phyloP scores from a whole-genome alignment of 2,797 vertebrate genomes.

The Rhabdophis nuchalis region DNA sequence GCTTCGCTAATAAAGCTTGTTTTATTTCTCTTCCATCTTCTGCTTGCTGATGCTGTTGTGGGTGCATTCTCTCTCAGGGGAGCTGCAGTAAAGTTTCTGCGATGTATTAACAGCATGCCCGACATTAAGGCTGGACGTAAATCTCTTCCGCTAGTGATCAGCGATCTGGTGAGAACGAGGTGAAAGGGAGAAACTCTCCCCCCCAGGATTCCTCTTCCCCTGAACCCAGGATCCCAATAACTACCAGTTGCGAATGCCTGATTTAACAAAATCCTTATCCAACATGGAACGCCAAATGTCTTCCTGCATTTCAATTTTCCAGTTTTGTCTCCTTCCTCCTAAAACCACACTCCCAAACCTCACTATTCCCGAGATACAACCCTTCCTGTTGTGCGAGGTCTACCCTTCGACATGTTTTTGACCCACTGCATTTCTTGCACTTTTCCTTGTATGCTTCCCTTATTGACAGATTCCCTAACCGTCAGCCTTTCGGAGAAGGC shows the following conservation, averaged over 20 bases:
- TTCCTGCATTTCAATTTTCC: slow-evolving; percentile 20
- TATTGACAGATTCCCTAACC: neutral
- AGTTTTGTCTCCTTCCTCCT: neutral
- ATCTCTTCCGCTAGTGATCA: slow-evolving; percentile 90
- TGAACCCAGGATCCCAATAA: neutral
- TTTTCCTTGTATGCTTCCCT: neutral
- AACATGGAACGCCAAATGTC: slow-evolving; percentile 42
- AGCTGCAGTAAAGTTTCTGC: slow-evolving; percentile 71
- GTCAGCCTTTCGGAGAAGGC: neutral
- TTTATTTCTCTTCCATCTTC: slow-evolving; percentile 42
- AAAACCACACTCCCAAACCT: neutral
- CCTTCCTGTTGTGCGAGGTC: neutral
- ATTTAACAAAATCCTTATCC: slow-evolving; percentile 43
- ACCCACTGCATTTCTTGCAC: too few species aligned
- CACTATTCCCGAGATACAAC: neutral
- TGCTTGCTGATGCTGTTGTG: slow-evolving; percentile 40
- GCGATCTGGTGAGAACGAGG: slow-evolving; percentile 84
- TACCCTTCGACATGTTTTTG: too few species aligned
- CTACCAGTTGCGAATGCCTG: slow-evolving; percentile 7
- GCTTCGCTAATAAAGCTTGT: slow-evolving; percentile 18
- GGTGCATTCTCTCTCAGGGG: slow-evolving; percentile 59
- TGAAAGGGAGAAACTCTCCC: slow-evolving; percentile 47
- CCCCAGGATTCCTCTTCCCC: neutral
- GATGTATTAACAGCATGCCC: slow-evolving; percentile 92
- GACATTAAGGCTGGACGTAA: slow-evolving; percentile 90